Evolutionary conservation across 2,113 vertebrate species (phyloP).

Genomic region (Pelecanoides urinatrix): DNA sequence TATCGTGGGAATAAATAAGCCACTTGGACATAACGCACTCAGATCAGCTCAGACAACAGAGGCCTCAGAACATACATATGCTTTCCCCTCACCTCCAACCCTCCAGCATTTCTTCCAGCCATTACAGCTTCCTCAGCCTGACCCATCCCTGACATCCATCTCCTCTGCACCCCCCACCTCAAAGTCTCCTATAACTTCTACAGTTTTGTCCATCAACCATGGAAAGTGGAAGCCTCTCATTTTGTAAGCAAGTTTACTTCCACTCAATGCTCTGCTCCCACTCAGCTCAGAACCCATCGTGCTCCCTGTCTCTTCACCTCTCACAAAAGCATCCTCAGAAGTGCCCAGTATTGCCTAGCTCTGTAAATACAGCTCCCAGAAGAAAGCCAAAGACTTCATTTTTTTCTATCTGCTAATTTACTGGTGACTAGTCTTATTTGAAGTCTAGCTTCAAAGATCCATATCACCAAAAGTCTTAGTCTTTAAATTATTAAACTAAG

Average conservation of each 20-base stretch:
- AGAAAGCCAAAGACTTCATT: background rate
- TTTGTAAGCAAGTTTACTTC: background rate
- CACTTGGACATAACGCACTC: rapidly evolving
- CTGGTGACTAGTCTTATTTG: background rate
- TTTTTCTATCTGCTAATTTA: background rate
- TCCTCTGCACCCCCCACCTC: background rate
- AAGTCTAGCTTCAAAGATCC: background rate
- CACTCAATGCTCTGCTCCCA: background rate
- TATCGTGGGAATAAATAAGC: background rate
- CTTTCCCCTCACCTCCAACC: background rate
- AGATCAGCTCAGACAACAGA: background rate
- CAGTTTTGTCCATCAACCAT: background rate
- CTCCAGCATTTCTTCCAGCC: background rate
- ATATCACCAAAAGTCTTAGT: background rate
- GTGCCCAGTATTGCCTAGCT: background rate
- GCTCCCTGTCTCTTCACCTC: background rate
- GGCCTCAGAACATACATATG: background rate
- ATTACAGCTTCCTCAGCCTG: background rate
- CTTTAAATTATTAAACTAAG: constrained; percentile 1
- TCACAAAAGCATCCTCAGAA: background rate
- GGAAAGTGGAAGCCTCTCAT: background rate
- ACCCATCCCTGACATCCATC: background rate
- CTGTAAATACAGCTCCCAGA: background rate
- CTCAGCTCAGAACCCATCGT: background rate
- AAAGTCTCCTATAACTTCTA: background rate